phyloP scores from a whole-genome alignment of 2,113 vertebrate genomes.

The Progne subis region DNA sequence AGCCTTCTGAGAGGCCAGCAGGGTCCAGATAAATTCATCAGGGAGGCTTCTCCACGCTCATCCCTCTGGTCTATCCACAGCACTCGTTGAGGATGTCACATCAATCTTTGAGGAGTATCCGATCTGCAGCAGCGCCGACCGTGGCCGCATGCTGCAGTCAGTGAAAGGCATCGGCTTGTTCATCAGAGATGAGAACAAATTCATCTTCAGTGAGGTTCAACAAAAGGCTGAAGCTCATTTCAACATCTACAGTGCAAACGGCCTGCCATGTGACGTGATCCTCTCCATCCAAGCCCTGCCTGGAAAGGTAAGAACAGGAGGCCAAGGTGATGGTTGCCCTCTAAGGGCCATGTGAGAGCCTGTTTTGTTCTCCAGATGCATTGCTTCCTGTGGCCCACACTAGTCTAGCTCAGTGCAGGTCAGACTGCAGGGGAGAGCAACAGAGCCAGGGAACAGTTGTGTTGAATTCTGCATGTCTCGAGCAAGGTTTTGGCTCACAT shows the following conservation, averaged over 20 bases:
- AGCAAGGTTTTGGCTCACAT: background rate
- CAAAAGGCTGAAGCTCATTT: conserved; percentile 80
- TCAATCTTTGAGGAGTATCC: conserved; percentile 89
- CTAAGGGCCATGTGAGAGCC: no score
- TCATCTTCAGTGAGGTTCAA: conserved; percentile 84
- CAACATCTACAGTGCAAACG: conserved; percentile 80
- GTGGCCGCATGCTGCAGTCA: conserved; percentile 71
- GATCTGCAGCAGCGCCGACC: conserved; percentile 74
- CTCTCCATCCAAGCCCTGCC: conserved; percentile 72
- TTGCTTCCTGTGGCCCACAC: background rate
- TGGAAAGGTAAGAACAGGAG: conserved; percentile 75
- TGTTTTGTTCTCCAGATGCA: no score
- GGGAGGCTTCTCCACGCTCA: conserved; percentile 14
- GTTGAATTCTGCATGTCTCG: background rate
- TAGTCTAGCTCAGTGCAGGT: background rate
- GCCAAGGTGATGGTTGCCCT: no score
- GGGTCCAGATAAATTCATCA: background rate
- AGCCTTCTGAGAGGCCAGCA: background rate
- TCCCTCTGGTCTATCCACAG: background rate
- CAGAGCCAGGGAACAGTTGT: background rate
- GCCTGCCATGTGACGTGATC: conserved; percentile 78
- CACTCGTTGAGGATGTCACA: conserved; percentile 72
- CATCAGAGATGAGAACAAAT: conserved; percentile 85
- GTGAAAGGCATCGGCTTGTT: conserved; percentile 74
- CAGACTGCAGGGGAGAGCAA: background rate